These are phyloP conservation scores for Holothuria leucospilota DNA, from an alignment of 53 echinoderm and acorn worm genomes.

Conservation along the genomic window DNA sequence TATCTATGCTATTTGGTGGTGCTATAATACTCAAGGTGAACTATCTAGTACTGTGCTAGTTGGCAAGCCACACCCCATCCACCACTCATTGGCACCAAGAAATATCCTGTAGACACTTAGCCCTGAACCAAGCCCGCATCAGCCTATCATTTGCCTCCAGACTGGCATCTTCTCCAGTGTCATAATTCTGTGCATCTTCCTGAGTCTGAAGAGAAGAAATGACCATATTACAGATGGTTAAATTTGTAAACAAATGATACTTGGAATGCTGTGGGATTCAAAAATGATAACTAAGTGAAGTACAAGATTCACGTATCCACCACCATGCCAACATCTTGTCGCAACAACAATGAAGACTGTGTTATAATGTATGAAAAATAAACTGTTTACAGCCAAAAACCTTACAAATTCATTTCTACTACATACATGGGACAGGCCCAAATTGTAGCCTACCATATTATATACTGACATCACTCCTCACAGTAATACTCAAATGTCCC, in stretches of 20 bases:
- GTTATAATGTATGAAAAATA: too few relatives aligned
- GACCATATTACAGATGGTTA: neutral
- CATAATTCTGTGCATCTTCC: slow-evolving; percentile 74
- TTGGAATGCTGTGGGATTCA: neutral
- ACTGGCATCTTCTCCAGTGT: slow-evolving; percentile 53
- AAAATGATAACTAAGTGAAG: too few relatives aligned
- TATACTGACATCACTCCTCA: too few relatives aligned
- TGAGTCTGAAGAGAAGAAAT: slow-evolving; percentile 67
- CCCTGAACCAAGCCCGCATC: slow-evolving; percentile 82
- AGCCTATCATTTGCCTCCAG: slow-evolving; percentile 69
- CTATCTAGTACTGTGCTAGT: neutral
- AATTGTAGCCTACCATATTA: too few relatives aligned
- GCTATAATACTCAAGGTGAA: neutral
- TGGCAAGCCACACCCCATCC: neutral
- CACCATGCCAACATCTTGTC: too few relatives aligned
- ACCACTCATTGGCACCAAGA: slow-evolving; percentile 76
- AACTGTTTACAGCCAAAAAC: too few relatives aligned
- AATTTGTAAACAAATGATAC: neutral
- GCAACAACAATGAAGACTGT: too few relatives aligned
- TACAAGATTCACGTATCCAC: too few relatives aligned
- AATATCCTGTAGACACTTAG: slow-evolving; percentile 72
- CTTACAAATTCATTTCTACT: too few relatives aligned
- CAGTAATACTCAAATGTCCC: too few relatives aligned
- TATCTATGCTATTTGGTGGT: too few relatives aligned
- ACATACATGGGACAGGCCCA: too few relatives aligned